Conservation (phyloP, 1,140 invertebrate genomes). For the Listronotus bonariensis region DNA sequence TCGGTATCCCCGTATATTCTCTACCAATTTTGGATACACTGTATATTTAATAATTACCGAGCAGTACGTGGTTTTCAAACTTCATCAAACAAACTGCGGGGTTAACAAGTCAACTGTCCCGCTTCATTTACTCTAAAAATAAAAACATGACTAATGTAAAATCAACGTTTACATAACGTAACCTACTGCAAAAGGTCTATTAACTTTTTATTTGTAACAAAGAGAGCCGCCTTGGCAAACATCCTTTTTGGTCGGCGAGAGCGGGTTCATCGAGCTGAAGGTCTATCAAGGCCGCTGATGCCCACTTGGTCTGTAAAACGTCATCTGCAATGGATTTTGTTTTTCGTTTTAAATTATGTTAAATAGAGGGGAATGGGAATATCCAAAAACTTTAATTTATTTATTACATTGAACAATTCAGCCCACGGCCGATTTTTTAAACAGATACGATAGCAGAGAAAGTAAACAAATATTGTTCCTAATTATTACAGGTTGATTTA, state of each 20-base stretch:
- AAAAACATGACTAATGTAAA: conserved; percentile 27
- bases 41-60: too few species aligned
- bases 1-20: too few species aligned
- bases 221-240: conserved; percentile 29
- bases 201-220: conserved; percentile 33
- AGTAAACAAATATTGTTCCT: too few species aligned
- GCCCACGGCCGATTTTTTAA: too few species aligned
- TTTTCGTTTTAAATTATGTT: too few species aligned
- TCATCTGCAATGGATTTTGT: conserved; percentile 14
- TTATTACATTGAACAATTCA: too few species aligned
- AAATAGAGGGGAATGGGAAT: too few species aligned
- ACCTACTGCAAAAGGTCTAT: conserved; percentile 34
- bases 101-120: conserved; percentile 13
- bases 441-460: too few species aligned
- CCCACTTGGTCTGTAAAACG: conserved; percentile 23
- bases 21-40: too few species aligned
- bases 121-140: conserved; percentile 9
- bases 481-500: too few species aligned
- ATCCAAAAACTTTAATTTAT: too few species aligned
- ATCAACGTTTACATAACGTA: conserved; percentile 32
- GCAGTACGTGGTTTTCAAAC: too few species aligned
- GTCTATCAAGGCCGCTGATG: conserved; percentile 35
- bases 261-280: conserved; percentile 37
- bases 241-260: conserved; percentile 31
- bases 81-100: not conserved